Evolutionary conservation across 2,888 invertebrate genomes (phyloP), one percentile per base, ranked within the genome.

Genomic region (Caradrina clavipalpis): DNA sequence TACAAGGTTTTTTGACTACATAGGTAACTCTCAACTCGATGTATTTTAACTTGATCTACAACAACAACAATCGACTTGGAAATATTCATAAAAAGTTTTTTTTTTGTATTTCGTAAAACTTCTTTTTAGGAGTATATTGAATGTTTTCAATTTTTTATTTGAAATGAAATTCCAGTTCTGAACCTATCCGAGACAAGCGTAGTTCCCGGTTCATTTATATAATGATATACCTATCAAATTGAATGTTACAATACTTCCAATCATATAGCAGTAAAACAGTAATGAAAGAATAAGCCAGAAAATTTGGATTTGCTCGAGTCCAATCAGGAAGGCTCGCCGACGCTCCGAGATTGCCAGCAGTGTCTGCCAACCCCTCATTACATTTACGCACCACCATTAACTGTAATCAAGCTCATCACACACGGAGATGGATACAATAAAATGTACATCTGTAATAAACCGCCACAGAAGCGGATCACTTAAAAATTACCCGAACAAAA

Each of bases 351-450:
- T 93, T 94, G 90, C 91, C 81, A 82, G 86, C 84, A 82, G 87
- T 86, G 85, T 84, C 85, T 72, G 72, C 66, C 91, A 92, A 91
- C 91, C 94, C 91, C 90, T 93, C 89, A 95, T 95, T 95, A 95
- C 86, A 88, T 94, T 93, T 94, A 94, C 92, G 89, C 92, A 87
- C 92, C 88, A 91, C 90, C 90, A 94, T 95, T 94, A 95, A 89
- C 85, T 88, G 85, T 91, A 95, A 95, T 95, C 93, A 92, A 93
- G 80, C 89, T 90, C 93, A 93, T 92, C 94, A 93, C 93, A 94
- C 90, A 94, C 92, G 91, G 88, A 90, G 82, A 82, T 82, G 92
- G 91, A 92, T 91, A 94, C 92, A 92, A 94, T 94, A 93, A 94
- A 95, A 91, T 73, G 84, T 86, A 89, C 89, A 89, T 88, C 88